Conservation (phyloP, 2,888 invertebrate genomes). For the Trissolcus brochymenae region DNA sequence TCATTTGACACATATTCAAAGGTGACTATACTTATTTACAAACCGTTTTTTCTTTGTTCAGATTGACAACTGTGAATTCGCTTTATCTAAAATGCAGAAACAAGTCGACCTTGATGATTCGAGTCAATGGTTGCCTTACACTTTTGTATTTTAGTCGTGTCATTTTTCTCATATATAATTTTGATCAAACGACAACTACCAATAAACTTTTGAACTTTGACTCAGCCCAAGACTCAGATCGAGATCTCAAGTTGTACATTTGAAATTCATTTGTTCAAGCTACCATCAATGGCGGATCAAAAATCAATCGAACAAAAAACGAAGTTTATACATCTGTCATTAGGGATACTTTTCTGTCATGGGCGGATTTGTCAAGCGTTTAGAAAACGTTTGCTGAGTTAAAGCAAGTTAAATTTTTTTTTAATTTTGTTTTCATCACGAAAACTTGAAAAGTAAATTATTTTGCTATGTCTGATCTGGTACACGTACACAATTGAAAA, state of each 20-base stretch:
- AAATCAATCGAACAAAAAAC: constrained; percentile 8
- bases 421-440: neutral
- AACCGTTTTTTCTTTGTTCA: no score
- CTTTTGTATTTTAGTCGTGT: no score
- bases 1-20: no score
- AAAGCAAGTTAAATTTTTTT: neutral
- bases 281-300: neutral
- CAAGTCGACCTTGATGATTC: no score
- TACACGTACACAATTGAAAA: neutral
- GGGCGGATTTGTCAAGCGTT: constrained; percentile 53
- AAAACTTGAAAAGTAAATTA: neutral
- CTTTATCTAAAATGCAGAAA: no score
- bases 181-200: neutral
- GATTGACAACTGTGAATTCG: no score
- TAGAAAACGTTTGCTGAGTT: constrained; percentile 30
- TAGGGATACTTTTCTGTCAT: constrained; percentile 41
- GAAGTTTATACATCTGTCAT: constrained; percentile 10
- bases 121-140: no score
- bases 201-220: constrained; percentile 5
- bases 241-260: no score
- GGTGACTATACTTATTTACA: no score
- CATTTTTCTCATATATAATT: neutral
- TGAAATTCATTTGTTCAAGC: neutral
- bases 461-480: neutral
- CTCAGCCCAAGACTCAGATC: neutral